A percentile compares a stretch with the other conserved stretches of the same genome.
Evolutionary conservation across 2,113 vertebrate genomes (phyloP).

Genomic region (Thalassoma bifasciatum): DNA sequence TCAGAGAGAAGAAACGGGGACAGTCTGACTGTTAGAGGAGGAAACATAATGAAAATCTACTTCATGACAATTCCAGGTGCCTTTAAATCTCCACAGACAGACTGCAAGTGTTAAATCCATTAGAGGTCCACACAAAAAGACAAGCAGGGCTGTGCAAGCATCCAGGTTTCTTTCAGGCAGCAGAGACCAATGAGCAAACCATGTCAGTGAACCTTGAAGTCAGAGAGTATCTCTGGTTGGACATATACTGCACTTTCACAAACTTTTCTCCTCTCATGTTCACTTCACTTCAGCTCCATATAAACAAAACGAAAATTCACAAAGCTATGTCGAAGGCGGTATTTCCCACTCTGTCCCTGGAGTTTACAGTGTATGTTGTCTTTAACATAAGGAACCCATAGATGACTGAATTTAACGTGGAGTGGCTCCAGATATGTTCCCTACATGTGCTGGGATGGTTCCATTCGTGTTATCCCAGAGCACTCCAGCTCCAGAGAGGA

Average conservation of each 20-base stretch:
- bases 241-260: slow-evolving; percentile 15
- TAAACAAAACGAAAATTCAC: slow-evolving; percentile 2
- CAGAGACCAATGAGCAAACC: slow-evolving; percentile 33
- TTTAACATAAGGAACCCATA: background rate
- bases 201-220: slow-evolving; percentile 26
- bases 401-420: slow-evolving; percentile 8
- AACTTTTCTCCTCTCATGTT: background rate
- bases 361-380: background rate
- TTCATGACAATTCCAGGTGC: slow-evolving; percentile 62
- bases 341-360: background rate
- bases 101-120: slow-evolving; percentile 63
- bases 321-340: background rate
- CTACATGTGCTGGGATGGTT: slow-evolving; percentile 15
- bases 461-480: slow-evolving; percentile 27
- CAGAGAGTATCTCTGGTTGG: slow-evolving; percentile 6
- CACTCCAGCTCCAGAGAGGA: slow-evolving; percentile 18
- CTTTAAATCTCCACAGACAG: slow-evolving; percentile 58
- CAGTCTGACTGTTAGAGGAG: slow-evolving; percentile 19
- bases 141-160: slow-evolving; percentile 10
- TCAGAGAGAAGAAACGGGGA: slow-evolving; percentile 1
- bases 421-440: slow-evolving; percentile 10
- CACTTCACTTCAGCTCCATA: slow-evolving; percentile 7
- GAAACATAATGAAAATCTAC: slow-evolving; percentile 37
- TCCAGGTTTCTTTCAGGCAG: slow-evolving; percentile 39
- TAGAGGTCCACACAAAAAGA: slow-evolving; percentile 18